Percentiles rank a stretch among this genome's conserved stretches.
Conservation (phyloP, 1,140 invertebrate genomes). For the Papilio helenus region DNA sequence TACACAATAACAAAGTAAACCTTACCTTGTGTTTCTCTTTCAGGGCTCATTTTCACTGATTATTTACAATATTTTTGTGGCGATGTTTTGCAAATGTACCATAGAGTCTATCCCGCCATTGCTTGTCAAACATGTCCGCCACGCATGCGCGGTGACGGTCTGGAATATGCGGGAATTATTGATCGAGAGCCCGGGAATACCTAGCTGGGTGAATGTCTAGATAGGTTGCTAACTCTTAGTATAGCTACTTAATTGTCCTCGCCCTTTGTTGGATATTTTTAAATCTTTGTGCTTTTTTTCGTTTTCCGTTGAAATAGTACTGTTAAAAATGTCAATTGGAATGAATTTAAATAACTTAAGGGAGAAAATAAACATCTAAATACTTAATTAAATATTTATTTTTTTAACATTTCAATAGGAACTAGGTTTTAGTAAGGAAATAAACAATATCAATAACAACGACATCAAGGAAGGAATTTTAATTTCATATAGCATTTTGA, state of each 20-base stretch:
- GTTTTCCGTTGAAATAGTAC: not conserved
- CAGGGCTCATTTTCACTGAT: conserved; percentile 58
- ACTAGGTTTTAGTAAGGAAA: not conserved
- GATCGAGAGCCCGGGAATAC: conserved; percentile 55
- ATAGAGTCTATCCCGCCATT: conserved; percentile 43
- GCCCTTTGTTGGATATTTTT: not conserved
- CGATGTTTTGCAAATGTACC: conserved; percentile 54
- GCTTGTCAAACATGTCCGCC: conserved; percentile 48
- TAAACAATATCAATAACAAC: not conserved
- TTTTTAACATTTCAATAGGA: not conserved
- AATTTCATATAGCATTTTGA: conserved; percentile 47
- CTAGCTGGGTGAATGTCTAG: conserved; percentile 49
- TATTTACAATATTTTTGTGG: conserved; percentile 44
- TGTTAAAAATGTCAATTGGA: not conserved
- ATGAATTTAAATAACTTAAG: no score
- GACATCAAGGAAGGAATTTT: not conserved
- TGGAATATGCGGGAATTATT: conserved; percentile 58
- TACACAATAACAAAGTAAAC: conserved; percentile 17
- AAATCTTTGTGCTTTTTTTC: not conserved
- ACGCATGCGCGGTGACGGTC: conserved; percentile 52
- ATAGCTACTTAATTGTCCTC: not conserved
- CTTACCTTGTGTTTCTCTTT: conserved; percentile 61
- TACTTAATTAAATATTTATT: no score
- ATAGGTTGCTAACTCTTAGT: conserved; percentile 35
- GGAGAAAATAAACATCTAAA: no score